Evolutionary conservation across 2,888 invertebrate species (phyloP).

Genomic region (Teleiodes luculella): DNA sequence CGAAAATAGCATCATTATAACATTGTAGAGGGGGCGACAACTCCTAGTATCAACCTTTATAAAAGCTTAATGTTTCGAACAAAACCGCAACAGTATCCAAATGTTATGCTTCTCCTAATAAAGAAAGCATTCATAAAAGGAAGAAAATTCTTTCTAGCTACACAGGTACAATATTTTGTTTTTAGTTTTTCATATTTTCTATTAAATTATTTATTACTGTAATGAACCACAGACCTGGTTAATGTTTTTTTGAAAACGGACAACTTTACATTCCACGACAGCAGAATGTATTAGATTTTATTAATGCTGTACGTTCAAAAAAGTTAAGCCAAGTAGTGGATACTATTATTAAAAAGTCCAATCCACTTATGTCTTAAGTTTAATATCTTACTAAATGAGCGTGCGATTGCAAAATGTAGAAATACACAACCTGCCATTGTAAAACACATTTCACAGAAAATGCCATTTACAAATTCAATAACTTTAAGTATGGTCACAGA

Average conservation of each 20-base stretch:
- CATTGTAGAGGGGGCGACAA: neutral
- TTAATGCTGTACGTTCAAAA: no score
- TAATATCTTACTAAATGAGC: conserved; percentile 47
- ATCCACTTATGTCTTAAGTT: conserved; percentile 66
- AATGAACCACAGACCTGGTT: no score
- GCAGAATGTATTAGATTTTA: no score
- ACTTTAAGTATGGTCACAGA: no score
- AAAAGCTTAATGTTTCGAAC: conserved; percentile 6
- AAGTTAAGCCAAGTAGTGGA: no score
- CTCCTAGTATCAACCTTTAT: neutral
- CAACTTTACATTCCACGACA: no score
- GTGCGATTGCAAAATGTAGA: conserved; percentile 11
- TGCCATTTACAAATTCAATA: no score
- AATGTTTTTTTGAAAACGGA: neutral
- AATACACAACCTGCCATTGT: neutral
- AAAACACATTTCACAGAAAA: neutral
- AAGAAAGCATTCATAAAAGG: conserved; percentile 27
- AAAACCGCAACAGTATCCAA: conserved; percentile 61
- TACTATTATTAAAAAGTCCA: conserved; percentile 40
- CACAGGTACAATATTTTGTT: conserved; percentile 66
- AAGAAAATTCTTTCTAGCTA: conserved; percentile 74
- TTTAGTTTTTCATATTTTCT: conserved; percentile 10
- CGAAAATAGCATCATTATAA: neutral
- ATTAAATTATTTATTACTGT: no score
- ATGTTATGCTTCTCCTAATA: conserved; percentile 22